Conservation (phyloP, 30 jellyfish, hydroid and myxozoan species). For the Hydractinia symbiolongicarpus region DNA sequence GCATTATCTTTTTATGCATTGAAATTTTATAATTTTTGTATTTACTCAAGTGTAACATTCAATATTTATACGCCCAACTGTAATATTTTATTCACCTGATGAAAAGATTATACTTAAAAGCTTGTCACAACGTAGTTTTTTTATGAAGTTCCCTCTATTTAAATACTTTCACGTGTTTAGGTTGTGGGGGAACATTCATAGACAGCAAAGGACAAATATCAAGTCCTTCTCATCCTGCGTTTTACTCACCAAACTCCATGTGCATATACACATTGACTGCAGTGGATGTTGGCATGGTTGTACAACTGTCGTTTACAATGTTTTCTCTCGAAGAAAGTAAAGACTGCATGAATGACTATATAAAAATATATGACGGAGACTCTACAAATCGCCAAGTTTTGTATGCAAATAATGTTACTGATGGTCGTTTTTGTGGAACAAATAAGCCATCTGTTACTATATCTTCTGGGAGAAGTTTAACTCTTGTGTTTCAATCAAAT, state of each 20-base stretch:
- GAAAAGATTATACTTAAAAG: too few relatives aligned
- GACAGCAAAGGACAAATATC: neutral
- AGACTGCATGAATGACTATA: conserved; percentile 47
- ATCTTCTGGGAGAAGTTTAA: conserved; percentile 56
- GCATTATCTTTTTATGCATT: too few relatives aligned
- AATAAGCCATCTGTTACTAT: conserved; percentile 44
- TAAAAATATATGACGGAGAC: conserved; percentile 57
- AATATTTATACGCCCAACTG: too few relatives aligned
- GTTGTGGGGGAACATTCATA: neutral
- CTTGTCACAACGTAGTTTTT: too few relatives aligned
- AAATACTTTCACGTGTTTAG: neutral
- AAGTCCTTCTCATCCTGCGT: conserved; percentile 9
- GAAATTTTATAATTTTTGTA: too few relatives aligned
- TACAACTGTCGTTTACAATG: conserved; percentile 50
- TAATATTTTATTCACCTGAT: too few relatives aligned
- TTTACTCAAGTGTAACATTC: too few relatives aligned
- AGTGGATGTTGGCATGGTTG: conserved; percentile 20
- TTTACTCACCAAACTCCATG: neutral
- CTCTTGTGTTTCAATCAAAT: conserved; percentile 50
- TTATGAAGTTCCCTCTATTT: neutral
- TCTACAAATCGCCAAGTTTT: conserved; percentile 33
- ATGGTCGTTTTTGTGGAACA: conserved; percentile 66
- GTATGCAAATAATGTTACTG: conserved; percentile 18
- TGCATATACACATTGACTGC: conserved; percentile 59
- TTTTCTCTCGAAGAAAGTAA: conserved; percentile 41